Conservation (phyloP, 2,797 vertebrate genomes). For the Gymnopithys bicolor region DNA sequence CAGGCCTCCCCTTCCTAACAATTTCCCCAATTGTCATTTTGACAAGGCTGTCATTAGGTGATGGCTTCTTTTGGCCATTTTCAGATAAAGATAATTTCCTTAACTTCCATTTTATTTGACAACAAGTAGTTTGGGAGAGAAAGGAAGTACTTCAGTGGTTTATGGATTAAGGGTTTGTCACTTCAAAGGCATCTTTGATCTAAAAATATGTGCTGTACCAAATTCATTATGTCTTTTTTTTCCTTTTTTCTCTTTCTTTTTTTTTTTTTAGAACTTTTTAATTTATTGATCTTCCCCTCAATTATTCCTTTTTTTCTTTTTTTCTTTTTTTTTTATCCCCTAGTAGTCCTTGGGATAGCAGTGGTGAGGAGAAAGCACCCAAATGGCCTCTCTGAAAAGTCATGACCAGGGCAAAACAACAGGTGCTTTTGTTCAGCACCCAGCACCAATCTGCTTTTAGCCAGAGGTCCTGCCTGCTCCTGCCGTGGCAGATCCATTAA, state of each 20-base stretch:
- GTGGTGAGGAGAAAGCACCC: conserved; percentile 29
- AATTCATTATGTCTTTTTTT: conserved; percentile 78
- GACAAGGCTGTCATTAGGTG: conserved; percentile 83
- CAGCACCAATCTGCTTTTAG: background rate
- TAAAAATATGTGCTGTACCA: conserved; percentile 85
- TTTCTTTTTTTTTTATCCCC: background rate
- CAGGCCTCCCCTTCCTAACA: conserved; percentile 78
- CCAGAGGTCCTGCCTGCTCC: conserved; percentile 41
- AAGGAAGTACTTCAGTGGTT: conserved; percentile 78
- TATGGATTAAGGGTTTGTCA: conserved; percentile 80
- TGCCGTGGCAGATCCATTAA: background rate
- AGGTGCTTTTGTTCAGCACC: conserved; percentile 76
- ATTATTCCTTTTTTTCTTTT: conserved; percentile 58
- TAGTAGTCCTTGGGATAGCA: conserved; percentile 35
- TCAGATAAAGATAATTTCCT: conserved; percentile 84
- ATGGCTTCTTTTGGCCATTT: conserved; percentile 83
- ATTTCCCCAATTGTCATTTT: conserved; percentile 80
- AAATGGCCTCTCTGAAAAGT: conserved; percentile 69
- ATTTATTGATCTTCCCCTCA: conserved; percentile 77
- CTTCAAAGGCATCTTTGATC: conserved; percentile 85
- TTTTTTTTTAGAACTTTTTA: conserved; percentile 68
- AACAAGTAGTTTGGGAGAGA: conserved; percentile 75
- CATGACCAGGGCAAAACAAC: conserved; percentile 71
- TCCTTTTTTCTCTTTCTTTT: background rate
- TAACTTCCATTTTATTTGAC: conserved; percentile 84